phyloP scores from a whole-genome alignment of 2,888 invertebrate genomes.

The Acanthopleura granulata region DNA sequence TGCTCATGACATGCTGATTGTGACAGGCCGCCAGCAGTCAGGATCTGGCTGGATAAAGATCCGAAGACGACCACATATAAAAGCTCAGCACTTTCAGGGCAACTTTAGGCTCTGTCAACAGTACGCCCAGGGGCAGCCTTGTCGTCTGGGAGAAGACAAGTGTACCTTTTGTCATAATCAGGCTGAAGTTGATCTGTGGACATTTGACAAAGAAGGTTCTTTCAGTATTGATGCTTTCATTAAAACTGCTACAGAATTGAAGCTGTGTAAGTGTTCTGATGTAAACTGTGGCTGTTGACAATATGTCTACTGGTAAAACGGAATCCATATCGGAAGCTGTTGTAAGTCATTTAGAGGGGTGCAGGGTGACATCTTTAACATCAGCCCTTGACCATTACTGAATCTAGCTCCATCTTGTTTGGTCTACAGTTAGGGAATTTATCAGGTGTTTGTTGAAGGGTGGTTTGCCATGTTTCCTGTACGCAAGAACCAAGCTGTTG shows the following conservation, averaged over 20 bases:
- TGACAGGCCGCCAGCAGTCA: slow-evolving; percentile 38
- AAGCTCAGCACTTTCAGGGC: slow-evolving; percentile 34
- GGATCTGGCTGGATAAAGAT: slow-evolving; percentile 54
- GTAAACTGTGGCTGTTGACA: no score
- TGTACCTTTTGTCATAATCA: slow-evolving; percentile 57
- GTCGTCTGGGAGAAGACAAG: slow-evolving; percentile 34
- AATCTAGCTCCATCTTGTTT: no score
- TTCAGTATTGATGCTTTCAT: slow-evolving; percentile 51
- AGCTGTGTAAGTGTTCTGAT: not conserved
- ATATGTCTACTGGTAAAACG: no score
- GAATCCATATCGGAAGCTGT: no score
- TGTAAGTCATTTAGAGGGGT: no score
- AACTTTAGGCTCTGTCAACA: slow-evolving; percentile 56
- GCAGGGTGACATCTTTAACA: no score
- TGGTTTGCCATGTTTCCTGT: no score
- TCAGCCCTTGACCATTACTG: no score
- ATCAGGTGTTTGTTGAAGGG: no score
- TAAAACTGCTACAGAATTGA: not conserved
- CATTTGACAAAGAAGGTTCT: slow-evolving; percentile 47
- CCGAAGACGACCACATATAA: slow-evolving; percentile 41
- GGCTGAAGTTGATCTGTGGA: slow-evolving; percentile 52
- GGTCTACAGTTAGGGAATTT: no score
- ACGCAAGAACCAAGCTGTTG: no score
- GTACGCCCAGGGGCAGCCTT: slow-evolving; percentile 38
- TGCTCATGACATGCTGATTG: slow-evolving; percentile 43